Base-by-base conservation (phyloP, 2,797 vertebrate species). In the Arvicola amphibius region DNA sequence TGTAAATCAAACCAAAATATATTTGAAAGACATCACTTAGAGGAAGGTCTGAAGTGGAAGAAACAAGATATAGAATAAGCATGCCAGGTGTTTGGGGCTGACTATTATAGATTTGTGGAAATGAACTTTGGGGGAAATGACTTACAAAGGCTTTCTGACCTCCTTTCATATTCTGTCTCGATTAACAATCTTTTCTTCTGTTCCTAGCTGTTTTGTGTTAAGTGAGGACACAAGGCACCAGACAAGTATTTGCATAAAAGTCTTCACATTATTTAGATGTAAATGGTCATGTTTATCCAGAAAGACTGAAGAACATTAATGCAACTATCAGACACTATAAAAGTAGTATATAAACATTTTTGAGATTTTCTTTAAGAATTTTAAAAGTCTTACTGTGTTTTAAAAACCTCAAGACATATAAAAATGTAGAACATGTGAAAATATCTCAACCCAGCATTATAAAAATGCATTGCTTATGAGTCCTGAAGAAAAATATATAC, bases 381-480 rank as follows among this genome's bases (percentile, higher is more conserved):
- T 98, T 37, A 98, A 98, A 96, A 97, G 99, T 97, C 97, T 99
- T 99, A 99, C 92, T 99, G 98, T 98, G 97, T 71, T 56, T 6
- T 61, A 69, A 73, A 1, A 8, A 74, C 99, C 99, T 63, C 98
- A 98, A 67, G 97, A 97, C 97, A 95, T 99, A 91, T 97, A 98
- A 98, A 94, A 98, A 98, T 84, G 97, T 98, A 84, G 98, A 97
- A 81, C 98, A 99, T 91, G 98, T 48, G 16, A 83, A 73, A 96
- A n/a, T 99, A 98, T 1, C 99, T 99, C 98, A 98, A 97, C 23
- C 98, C 98, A 59, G 10, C 98, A 95, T 96, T 99, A 98, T 92
- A 97, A 99, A 97, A 97, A 98, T 93, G 96, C 98, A 14, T 97
- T 99, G 34, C 99, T 98, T 97, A 99, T 99, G 98, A 99, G 98